Percentiles rank a stretch among this genome's conserved stretches.
Evolutionary conservation across 2,113 vertebrate species (phyloP).

Genomic region (Oryzias melastigma): DNA sequence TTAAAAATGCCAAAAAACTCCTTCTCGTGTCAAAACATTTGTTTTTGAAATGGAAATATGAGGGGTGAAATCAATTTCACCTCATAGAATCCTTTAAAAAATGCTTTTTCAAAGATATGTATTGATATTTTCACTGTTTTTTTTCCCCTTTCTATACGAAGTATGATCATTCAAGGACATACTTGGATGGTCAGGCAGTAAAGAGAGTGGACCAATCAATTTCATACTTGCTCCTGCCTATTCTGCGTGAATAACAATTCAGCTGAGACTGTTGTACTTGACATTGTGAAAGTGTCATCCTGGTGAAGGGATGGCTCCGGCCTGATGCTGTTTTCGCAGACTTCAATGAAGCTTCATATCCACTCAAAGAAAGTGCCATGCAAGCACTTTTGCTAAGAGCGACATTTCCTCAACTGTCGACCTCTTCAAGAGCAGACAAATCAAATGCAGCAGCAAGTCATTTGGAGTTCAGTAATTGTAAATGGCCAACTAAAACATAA

Average conservation of each 20-base stretch:
- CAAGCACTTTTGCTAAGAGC: constrained; percentile 55
- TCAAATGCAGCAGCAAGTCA: constrained; percentile 10
- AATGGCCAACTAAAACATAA: constrained; percentile 10
- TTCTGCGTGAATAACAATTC: constrained; percentile 61
- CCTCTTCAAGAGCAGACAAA: constrained; percentile 27
- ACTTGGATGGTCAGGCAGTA: constrained; percentile 41
- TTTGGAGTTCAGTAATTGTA: constrained; percentile 10
- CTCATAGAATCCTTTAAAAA: too few species aligned
- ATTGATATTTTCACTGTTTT: constrained; percentile 43
- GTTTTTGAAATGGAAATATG: too few species aligned
- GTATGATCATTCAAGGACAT: constrained; percentile 60
- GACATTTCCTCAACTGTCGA: constrained; percentile 26
- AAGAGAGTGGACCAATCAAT: constrained; percentile 47
- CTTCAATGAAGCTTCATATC: constrained; percentile 53
- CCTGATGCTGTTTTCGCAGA: constrained; percentile 61
- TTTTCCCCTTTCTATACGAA: constrained; percentile 24
- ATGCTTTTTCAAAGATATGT: constrained; percentile 6
- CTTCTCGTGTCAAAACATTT: too few species aligned
- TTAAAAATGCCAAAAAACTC: too few species aligned
- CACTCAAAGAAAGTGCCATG: constrained; percentile 39
- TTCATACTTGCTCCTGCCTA: constrained; percentile 52
- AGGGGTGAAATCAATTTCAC: too few species aligned
- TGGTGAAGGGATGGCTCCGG: constrained; percentile 45
- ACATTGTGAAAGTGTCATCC: constrained; percentile 63
- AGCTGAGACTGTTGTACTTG: constrained; percentile 61